A percentile compares a stretch with the other conserved stretches of the same genome.
phyloP scores from a whole-genome alignment of 1,140 invertebrate species.

The Stenopsyche tienmushanensis region DNA sequence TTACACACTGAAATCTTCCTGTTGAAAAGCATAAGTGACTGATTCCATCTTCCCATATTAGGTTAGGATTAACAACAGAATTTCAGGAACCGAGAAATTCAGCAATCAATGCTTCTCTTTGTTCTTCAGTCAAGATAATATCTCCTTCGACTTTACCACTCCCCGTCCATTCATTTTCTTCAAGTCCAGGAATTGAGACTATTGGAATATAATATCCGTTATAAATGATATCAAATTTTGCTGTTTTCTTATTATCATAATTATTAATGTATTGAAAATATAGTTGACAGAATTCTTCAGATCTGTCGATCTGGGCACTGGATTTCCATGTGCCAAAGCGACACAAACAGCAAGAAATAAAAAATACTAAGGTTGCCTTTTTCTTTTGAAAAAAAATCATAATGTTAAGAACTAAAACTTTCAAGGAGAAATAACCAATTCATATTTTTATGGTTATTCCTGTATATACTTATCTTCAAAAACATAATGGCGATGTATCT shows the following conservation, averaged over 20 bases:
- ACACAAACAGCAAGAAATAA: neutral
- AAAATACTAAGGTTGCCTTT: neutral
- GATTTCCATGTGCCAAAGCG: neutral
- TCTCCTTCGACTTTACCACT: slow-evolving; percentile 58
- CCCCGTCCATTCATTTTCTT: slow-evolving; percentile 51
- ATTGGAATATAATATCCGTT: neutral
- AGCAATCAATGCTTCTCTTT: slow-evolving; percentile 49
- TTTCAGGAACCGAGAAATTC: slow-evolving; percentile 56
- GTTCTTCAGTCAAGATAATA: slow-evolving; percentile 52
- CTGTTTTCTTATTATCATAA: neutral
- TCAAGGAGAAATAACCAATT: neutral
- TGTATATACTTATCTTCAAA: neutral
- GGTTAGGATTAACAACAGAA: slow-evolving; percentile 59
- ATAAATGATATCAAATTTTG: neutral
- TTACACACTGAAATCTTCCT: slow-evolving; percentile 5
- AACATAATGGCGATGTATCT: neutral
- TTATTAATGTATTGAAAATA: neutral
- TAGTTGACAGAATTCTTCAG: slow-evolving; percentile 16
- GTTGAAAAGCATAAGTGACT: slow-evolving; percentile 64
- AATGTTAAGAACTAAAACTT: slow-evolving; percentile 25
- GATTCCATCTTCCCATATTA: slow-evolving; percentile 63
- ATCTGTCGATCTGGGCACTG: neutral
- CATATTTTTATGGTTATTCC: neutral
- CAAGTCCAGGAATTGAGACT: neutral
- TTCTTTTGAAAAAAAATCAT: neutral